Conservation (phyloP, 2,797 vertebrate species). For the Pygocentrus nattereri region DNA sequence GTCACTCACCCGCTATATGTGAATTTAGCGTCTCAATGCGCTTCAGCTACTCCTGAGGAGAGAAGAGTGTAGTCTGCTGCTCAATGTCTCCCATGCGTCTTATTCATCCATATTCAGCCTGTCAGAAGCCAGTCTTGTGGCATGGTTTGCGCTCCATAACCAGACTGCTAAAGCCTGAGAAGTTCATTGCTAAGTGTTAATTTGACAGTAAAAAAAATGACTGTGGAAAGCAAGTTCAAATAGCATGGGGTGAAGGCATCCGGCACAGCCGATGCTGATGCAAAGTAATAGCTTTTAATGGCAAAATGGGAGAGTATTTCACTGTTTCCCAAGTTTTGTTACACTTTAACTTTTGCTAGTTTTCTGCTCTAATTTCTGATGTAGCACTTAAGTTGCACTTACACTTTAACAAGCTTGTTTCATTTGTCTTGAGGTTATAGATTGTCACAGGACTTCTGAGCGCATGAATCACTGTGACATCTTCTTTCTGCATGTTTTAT, state of each 20-base stretch:
- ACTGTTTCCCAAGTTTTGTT: background rate
- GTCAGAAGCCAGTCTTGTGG: constrained; percentile 24
- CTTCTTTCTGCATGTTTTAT: constrained; percentile 19
- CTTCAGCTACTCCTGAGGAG: constrained; percentile 29
- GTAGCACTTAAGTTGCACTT: background rate
- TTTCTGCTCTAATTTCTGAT: background rate
- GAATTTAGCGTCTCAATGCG: constrained; percentile 22
- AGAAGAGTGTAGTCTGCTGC: background rate
- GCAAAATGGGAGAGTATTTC: background rate
- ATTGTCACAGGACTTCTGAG: background rate
- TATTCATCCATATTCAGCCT: constrained; percentile 31
- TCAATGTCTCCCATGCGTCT: background rate
- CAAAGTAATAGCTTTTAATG: background rate
- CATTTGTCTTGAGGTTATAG: constrained; percentile 14
- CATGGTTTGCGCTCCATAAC: background rate
- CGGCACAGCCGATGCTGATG: background rate
- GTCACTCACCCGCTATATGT: constrained; percentile 23
- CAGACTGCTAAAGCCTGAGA: background rate
- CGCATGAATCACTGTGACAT: constrained; percentile 9
- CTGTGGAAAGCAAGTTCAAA: background rate
- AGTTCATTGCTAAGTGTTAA: background rate
- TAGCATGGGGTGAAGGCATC: background rate
- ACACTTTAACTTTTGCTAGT: background rate
- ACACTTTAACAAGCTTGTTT: background rate
- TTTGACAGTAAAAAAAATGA: background rate